A percentile compares a stretch with the other conserved stretches of the same genome.
phyloP scores from a whole-genome alignment of 2,888 invertebrate species.

The Stenodema calcarata region DNA sequence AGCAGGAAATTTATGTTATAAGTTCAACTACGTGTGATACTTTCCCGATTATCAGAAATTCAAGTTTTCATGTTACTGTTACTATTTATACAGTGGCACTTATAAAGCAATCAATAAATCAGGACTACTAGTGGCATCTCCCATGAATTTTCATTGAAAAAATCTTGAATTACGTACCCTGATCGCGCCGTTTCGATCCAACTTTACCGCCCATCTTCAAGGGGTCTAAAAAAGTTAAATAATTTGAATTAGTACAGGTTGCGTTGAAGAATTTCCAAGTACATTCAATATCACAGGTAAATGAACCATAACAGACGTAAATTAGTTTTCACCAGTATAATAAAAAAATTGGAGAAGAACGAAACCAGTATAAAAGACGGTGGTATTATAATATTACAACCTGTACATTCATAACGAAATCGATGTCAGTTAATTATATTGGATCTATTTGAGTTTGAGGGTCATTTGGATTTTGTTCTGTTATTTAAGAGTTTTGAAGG shows the following conservation, averaged over 20 bases:
- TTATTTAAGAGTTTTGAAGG: too few species aligned
- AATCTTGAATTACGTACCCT: slow-evolving; percentile 40
- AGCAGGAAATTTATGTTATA: too few species aligned
- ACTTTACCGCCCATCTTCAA: slow-evolving; percentile 44
- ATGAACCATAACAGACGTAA: not conserved
- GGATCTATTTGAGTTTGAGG: too few species aligned
- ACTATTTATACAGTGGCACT: too few species aligned
- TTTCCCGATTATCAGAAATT: too few species aligned
- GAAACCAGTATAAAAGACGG: not conserved
- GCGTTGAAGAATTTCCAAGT: not conserved
- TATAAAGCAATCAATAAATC: too few species aligned
- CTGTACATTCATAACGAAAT: not conserved
- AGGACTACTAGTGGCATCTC: too few species aligned
- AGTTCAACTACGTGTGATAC: too few species aligned
- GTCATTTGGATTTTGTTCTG: too few species aligned
- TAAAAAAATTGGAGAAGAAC: not conserved
- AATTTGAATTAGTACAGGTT: slow-evolving; percentile 42
- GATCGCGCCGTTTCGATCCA: slow-evolving; percentile 45
- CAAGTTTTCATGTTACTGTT: too few species aligned
- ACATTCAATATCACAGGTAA: not conserved
- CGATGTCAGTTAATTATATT: too few species aligned
- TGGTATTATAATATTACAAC: slow-evolving; percentile 3
- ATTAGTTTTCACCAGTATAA: not conserved
- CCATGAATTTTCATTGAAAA: too few species aligned
- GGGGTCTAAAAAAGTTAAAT: slow-evolving; percentile 46